Percentiles rank a stretch among this genome's conserved stretches.
Evolutionary conservation across 2,888 invertebrate genomes (phyloP).

Genomic region (Philaethria dido): DNA sequence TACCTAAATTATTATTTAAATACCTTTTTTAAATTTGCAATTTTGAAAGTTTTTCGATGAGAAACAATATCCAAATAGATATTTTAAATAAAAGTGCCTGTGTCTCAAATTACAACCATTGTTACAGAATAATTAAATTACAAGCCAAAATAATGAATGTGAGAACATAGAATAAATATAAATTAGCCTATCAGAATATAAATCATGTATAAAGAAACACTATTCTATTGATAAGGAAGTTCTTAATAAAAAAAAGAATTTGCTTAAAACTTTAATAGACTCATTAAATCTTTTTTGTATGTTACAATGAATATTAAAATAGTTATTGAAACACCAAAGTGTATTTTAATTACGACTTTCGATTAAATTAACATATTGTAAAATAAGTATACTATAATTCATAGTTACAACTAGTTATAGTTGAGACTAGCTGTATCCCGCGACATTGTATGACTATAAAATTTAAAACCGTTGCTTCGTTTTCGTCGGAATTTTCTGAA

Average conservation of each 20-base stretch:
- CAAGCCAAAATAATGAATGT: constrained; percentile 1
- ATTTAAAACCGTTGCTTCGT: too few species aligned
- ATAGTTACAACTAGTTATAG: neutral
- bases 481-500: too few species aligned
- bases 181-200: constrained; percentile 9
- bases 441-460: too few species aligned
- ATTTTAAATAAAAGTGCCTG: neutral
- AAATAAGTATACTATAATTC: neutral
- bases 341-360: constrained; percentile 18
- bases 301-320: constrained; percentile 14
- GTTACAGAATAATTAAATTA: constrained; percentile 11
- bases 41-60: neutral
- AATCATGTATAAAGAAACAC: constrained; percentile 19
- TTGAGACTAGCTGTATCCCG: too few species aligned
- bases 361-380: constrained; percentile 7
- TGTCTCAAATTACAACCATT: constrained; percentile 11
- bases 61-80: neutral
- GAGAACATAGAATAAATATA: constrained; percentile 14
- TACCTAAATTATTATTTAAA: too few species aligned
- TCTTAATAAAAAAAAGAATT: constrained; percentile 2
- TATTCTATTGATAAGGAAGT: constrained; percentile 15
- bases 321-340: constrained; percentile 6
- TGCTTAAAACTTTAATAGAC: constrained; percentile 16
- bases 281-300: constrained; percentile 22
- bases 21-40: too few species aligned